Base-by-base conservation (phyloP, 2,888 invertebrate species). In the Coenonympha glycerion region DNA sequence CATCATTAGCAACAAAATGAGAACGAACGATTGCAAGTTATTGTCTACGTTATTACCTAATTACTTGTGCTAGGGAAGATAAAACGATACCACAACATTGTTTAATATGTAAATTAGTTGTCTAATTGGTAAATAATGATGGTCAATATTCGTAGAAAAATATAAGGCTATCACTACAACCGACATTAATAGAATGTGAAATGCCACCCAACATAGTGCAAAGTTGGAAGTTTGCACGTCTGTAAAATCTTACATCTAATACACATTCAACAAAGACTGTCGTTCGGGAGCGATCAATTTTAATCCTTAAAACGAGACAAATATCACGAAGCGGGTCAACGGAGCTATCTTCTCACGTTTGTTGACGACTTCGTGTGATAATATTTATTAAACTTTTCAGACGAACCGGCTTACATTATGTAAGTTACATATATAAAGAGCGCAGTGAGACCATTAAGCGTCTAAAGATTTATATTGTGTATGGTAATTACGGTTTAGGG, bases 371-470 rank as follows among this genome's bases (percentile, higher is more conserved):
- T 73, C 75, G 75, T 81, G 83, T 82, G 84, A 87, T 86, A 84
- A 84, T 84, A 84, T 87, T 85, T 86, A 85, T 87, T 85, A 86
- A 86, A 84, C 74, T 76, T 77, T 82, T 83, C 79, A 77, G 71
- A 80, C 68, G 72, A 73, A 79, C 76, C 78, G 78, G 75, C 76
- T 71, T 73, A 68, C 75, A n/a, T n/a, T n/a, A n/a, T n/a, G n/a
- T n/a, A n/a, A n/a, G n/a, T n/a, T n/a, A n/a, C n/a, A 63, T 66
- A 75, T 63, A 86, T 87, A 86, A 86, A 87, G 85, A 86, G 79
- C 66, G 76, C 67, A 73, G 71, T 76, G 74, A 75, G 74, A 77
- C 77, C 76, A 81, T 82, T 81, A 82, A 72, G 71, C 74, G 84
- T 84, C 83, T 80, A 73, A 72, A 83, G 86, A 87, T 86, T 86